Evolutionary conservation across 2,797 vertebrate species (phyloP), one percentile per base, ranked within the genome.

Genomic region (Cynodonichthys magdalenae): DNA sequence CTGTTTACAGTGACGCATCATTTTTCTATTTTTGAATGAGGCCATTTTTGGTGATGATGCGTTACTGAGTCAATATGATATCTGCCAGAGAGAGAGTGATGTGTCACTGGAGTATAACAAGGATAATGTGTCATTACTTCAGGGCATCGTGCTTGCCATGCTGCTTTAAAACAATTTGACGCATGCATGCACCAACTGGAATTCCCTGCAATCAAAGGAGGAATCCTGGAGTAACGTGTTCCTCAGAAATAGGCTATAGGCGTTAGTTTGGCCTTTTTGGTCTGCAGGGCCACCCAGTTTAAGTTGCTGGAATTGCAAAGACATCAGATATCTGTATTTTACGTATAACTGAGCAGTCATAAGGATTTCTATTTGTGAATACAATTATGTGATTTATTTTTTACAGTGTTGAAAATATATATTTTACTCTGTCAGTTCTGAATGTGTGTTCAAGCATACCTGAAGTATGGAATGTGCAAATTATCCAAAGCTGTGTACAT

Each of bases 161-260:
- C 59, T 78, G 72, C 74, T 80, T 56, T 56, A 6, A 59, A 57
- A 29, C 52, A 49, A 49, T 65, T 76, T 41, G 55, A 3, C 51
- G 63, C 56, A 58, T n/a, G 81, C 15, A 49, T 20, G 46, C 20
- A 73, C 57, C 54, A 69, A 63, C 36, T 44, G 18, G 64, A 74
- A 71, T 47, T 55, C 64, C 28, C 50, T 34, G 55, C 54, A 63
- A 58, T 62, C 65, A 53, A 51, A 77, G 18, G 50, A 62, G 55
- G 69, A 75, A 62, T 77, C 69, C 28, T 7, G 9, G 49, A 75
- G 79, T 47, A 45, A 79, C 61, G 74, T 53, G 63, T 75, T 68
- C 52, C 53, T 73, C 63, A 87, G 75, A 77, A 92, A 90, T 88
- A 76, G 86, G 70, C 64, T 28, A 55, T 52, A 65, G 74, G 80